A percentile compares a stretch with the other conserved stretches of the same genome.
These are phyloP conservation scores for Noctilio leporinus DNA, from an alignment of 2,113 vertebrate genomes.

Conservation along the genomic window DNA sequence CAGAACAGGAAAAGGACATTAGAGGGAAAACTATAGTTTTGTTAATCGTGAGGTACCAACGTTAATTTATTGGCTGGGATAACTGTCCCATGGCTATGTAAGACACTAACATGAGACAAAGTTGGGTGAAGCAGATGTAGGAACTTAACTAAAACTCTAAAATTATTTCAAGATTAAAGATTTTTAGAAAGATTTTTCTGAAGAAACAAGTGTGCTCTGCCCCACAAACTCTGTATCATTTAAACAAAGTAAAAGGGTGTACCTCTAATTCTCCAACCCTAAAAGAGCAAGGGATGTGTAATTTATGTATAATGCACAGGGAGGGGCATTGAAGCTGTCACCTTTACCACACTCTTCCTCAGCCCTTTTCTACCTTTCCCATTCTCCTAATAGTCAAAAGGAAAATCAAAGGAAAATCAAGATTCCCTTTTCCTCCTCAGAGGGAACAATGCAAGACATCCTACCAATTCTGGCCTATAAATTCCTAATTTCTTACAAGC, in stretches of 20 bases:
- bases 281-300: background rate
- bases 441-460: background rate
- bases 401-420: background rate
- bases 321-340: background rate
- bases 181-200: background rate
- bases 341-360: background rate
- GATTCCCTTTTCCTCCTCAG: background rate
- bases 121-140: background rate
- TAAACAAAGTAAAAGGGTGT: background rate
- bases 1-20: background rate
- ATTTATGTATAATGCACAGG: background rate
- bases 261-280: background rate
- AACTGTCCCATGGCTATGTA: background rate
- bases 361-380: background rate
- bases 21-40: background rate
- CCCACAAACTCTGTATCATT: background rate
- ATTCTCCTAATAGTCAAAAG: background rate
- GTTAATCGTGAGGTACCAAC: background rate
- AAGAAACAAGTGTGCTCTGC: background rate
- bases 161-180: background rate
- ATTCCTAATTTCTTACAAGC: background rate
- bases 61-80: background rate
- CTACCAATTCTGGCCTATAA: no score
- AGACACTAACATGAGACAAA: background rate
- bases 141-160: background rate